These are phyloP conservation scores for Stomorhina lunata DNA, from an alignment of 2,888 invertebrate genomes.

Conservation along the genomic window DNA sequence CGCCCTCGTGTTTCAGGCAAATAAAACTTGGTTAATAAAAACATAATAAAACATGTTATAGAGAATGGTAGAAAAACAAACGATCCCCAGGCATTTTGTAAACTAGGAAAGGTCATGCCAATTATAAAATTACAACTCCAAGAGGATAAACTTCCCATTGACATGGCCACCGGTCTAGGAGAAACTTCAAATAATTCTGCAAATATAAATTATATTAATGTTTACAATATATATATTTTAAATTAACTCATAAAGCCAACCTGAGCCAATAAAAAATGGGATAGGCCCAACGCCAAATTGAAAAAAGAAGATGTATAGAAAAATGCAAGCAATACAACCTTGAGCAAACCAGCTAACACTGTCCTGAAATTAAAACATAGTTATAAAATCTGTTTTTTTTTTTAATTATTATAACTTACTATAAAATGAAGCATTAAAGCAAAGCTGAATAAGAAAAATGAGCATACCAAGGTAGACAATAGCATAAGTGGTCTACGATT, in stretches of 20 bases:
- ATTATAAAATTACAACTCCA: slow-evolving; percentile 93
- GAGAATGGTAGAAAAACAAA: slow-evolving; percentile 88
- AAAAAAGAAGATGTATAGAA: slow-evolving; percentile 88
- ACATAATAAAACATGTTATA: slow-evolving; percentile 74
- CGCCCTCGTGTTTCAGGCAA: slow-evolving; percentile 88
- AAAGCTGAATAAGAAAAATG: slow-evolving; percentile 83
- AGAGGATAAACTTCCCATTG: slow-evolving; percentile 90
- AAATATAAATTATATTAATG: slow-evolving; percentile 64
- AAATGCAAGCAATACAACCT: slow-evolving; percentile 85
- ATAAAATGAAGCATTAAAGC: slow-evolving; percentile 83
- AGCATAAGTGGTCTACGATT: slow-evolving; percentile 86
- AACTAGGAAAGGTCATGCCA: slow-evolving; percentile 86
- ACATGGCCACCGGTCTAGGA: slow-evolving; percentile 90
- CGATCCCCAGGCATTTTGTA: slow-evolving; percentile 84
- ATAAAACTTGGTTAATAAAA: slow-evolving; percentile 82
- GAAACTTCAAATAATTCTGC: slow-evolving; percentile 90
- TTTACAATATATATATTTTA: background rate
- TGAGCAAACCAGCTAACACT: slow-evolving; percentile 85
- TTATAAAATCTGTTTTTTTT: background rate
- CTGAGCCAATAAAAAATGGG: slow-evolving; percentile 91
- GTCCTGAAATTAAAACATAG: slow-evolving; percentile 80
- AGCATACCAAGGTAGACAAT: slow-evolving; percentile 82
- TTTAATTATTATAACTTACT: slow-evolving; percentile 81
- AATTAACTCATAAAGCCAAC: slow-evolving; percentile 80
- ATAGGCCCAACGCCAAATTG: slow-evolving; percentile 92